Base-by-base conservation (phyloP, 2,888 invertebrate species). In the Neuroscelio doddi region DNA sequence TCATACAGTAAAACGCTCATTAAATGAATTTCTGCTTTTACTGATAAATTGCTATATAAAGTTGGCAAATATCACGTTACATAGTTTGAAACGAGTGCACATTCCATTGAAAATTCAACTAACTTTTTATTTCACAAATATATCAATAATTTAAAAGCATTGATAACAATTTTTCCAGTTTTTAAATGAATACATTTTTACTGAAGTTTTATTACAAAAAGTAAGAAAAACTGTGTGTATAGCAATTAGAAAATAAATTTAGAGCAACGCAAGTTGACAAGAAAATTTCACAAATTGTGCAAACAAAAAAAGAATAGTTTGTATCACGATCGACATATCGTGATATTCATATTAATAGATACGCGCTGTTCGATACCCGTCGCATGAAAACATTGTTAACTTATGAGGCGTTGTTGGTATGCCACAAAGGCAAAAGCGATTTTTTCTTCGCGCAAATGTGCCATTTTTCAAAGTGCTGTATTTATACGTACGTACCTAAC, bases 391-490 rank as follows among this genome's bases (percentile, higher is more conserved):
- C n/a, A 34, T 39, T 17, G 39, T 17, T 7, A 36, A 36, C 36
- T 39, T 39, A 9, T 17, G 12, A 21, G 21, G 12, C 26, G 17
- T 42, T 41, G 30, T 24, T 10, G 52, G 27, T 42, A 26, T 21
- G 27, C 30, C 16, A 12, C 38, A 44, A 17, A 49, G 38, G 44
- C 24, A 58, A 27, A 17, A 52, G 52, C 38, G 9, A 50, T 39
- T 49, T 55, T 49, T 52, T 64, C 56, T 29, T 50, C 50, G 52
- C 32, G 42, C 56, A 55, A 71, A 69, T 63, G 67, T 73, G 70
- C 70, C 69, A 68, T 67, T 70, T 69, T 57, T 72, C 53, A 29
- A 69, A 67, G 64, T 69, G 63, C 59, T 68, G 52, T 69, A 66
- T 58, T 67, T 69, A 56, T 62, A 64, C 57, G 59, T 61, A 53